Evolutionary conservation across 2,113 vertebrate species (phyloP).

Genomic region (Coracopsis vasa): DNA sequence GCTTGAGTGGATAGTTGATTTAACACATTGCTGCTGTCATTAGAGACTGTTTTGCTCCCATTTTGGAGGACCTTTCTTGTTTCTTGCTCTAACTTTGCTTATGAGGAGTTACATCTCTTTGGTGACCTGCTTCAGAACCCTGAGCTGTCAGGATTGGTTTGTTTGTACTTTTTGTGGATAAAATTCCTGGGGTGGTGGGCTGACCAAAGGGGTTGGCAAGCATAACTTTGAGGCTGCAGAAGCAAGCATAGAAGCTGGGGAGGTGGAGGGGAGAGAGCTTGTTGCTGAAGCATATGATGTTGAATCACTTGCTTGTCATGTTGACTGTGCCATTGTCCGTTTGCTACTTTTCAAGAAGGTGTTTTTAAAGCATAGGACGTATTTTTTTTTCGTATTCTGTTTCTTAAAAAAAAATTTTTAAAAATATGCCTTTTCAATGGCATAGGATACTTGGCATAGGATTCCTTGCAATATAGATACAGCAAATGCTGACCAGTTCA

Average conservation of each 20-base stretch:
- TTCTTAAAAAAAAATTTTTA: not conserved
- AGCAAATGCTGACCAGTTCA: not conserved
- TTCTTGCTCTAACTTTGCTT: not conserved
- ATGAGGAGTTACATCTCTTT: not conserved
- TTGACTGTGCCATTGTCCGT: not conserved
- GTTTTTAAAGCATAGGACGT: not conserved
- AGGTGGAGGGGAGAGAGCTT: not conserved
- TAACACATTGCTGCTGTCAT: not conserved
- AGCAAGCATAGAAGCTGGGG: not conserved
- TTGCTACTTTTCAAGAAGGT: not conserved
- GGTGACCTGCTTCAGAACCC: not conserved
- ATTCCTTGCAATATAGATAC: not conserved
- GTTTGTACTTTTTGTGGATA: not conserved
- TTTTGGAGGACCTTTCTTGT: not conserved
- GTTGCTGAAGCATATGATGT: not conserved
- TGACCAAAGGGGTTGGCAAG: not conserved
- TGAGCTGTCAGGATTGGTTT: not conserved
- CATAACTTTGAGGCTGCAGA: accelerated
- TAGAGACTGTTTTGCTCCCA: not conserved
- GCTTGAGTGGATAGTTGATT: not conserved
- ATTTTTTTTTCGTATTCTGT: not conserved
- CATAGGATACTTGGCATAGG: not conserved
- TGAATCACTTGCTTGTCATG: not conserved
- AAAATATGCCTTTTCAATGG: not conserved
- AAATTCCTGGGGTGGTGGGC: not conserved